Conservation (phyloP, 30 jellyfish, hydroid and myxozoan species). For the Turritopsis dohrnii region DNA sequence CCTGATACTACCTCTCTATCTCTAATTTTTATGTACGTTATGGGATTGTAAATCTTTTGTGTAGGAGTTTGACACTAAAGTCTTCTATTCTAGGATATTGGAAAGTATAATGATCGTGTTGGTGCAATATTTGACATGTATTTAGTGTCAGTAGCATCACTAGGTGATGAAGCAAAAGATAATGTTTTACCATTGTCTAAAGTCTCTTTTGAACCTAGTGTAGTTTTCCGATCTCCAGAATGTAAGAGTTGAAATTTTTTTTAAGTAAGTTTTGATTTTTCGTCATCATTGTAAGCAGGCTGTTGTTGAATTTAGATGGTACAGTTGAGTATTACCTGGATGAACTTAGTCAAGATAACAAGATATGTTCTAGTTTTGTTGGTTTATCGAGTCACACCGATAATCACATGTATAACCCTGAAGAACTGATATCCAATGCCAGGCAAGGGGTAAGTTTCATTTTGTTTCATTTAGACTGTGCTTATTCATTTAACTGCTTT, state of each 20-base stretch:
- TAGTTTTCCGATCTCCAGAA: background rate
- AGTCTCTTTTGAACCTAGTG: background rate
- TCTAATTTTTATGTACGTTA: too few relatives aligned
- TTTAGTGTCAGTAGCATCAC: background rate
- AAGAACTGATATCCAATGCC: conserved; percentile 6
- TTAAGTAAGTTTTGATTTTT: background rate
- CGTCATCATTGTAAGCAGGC: background rate
- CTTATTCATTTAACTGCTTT: too few relatives aligned
- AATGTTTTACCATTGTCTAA: background rate
- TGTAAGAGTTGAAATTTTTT: background rate
- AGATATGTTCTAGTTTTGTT: conserved; percentile 19
- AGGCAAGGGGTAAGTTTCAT: conserved; percentile 9
- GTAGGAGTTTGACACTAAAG: background rate
- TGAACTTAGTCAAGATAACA: conserved; percentile 7
- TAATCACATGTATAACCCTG: background rate
- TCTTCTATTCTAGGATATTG: background rate
- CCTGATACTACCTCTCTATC: too few relatives aligned
- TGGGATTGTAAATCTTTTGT: too few relatives aligned
- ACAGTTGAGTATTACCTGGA: conserved; percentile 1
- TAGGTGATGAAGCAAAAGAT: conserved; percentile 8
- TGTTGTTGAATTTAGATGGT: background rate
- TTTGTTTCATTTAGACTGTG: background rate
- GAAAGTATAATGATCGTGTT: conserved; percentile 15
- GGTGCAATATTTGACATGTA: conserved; percentile 17
- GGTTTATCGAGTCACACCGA: conserved; percentile 25